Evolutionary conservation across 2,113 vertebrate genomes (phyloP).

Genomic region (Ochotona curzoniae): DNA sequence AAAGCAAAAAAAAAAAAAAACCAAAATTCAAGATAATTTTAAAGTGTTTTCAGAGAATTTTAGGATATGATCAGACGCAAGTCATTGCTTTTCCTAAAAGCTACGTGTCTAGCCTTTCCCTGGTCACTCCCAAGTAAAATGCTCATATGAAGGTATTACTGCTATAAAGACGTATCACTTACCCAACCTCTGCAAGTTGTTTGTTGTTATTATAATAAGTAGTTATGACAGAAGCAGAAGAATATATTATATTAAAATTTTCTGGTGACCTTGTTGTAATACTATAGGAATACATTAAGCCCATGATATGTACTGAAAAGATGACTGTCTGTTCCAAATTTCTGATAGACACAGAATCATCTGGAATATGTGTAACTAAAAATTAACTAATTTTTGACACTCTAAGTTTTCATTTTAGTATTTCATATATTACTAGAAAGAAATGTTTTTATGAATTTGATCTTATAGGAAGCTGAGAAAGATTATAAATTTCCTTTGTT

Average conservation of each 20-base stretch:
- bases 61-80: background rate
- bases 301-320: background rate
- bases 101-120: too few species aligned
- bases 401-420: background rate
- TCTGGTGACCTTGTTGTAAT: background rate
- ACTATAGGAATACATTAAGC: background rate
- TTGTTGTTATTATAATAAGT: conserved; percentile 18
- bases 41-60: background rate
- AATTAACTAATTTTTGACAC: background rate
- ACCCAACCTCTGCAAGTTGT: background rate
- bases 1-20: background rate
- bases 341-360: background rate
- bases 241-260: background rate
- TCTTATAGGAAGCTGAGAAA: background rate
- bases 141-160: background rate
- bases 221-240: background rate
- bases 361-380: background rate
- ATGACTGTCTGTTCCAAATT: background rate
- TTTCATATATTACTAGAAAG: background rate
- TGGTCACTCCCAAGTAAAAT: background rate
- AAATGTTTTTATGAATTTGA: background rate
- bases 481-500: background rate
- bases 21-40: background rate
- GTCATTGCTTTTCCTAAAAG: background rate
- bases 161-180: background rate